These are phyloP conservation scores for Trichonephila inaurata DNA, from an alignment of 1,140 invertebrate species.

Conservation along the genomic window DNA sequence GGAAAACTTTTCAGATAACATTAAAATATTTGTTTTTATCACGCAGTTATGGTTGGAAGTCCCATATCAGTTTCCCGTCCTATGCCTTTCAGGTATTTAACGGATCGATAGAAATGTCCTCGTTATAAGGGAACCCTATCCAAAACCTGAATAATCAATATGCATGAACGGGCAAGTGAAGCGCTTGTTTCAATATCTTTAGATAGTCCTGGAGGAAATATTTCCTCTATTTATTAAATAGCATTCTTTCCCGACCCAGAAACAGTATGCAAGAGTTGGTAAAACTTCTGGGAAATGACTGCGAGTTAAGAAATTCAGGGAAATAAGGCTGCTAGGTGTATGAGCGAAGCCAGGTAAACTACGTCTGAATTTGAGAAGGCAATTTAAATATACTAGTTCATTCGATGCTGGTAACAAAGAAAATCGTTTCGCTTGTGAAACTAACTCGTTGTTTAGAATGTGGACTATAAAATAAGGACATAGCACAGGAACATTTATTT, in stretches of 20 bases:
- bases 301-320: neutral
- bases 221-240: constrained; percentile 43
- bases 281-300: neutral
- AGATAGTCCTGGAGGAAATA: neutral
- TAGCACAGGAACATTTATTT: too few relatives aligned
- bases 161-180: constrained; percentile 37
- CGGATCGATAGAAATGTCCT: constrained; percentile 42
- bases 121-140: constrained; percentile 48
- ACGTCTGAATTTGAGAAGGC: neutral
- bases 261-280: neutral
- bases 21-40: constrained; percentile 51
- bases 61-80: constrained; percentile 58
- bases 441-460: too few relatives aligned
- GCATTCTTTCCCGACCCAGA: constrained; percentile 3
- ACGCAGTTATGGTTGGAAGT: constrained; percentile 47
- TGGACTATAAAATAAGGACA: too few relatives aligned
- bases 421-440: too few relatives aligned
- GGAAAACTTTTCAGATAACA: constrained; percentile 36
- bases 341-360: neutral
- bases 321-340: neutral
- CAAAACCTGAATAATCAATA: constrained; percentile 63
- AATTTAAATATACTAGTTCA: too few relatives aligned
- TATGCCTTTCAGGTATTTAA: constrained; percentile 49
- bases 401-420: too few relatives aligned
- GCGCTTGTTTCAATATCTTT: constrained; percentile 45